Base-by-base conservation (phyloP, 2,113 vertebrate species). In the Cranoglanis bouderius region DNA sequence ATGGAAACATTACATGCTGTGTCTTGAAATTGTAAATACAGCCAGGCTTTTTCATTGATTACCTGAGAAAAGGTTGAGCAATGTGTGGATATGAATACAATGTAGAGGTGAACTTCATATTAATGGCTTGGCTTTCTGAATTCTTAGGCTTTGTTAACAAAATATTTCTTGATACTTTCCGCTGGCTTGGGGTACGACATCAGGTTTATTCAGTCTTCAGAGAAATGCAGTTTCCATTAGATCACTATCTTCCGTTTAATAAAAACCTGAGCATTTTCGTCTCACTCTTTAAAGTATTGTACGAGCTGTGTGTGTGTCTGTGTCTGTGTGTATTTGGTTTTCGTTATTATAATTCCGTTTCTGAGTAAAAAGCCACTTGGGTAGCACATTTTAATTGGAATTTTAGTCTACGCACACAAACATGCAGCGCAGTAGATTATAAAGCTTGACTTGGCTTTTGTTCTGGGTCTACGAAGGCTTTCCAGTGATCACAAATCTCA, bases 401-500 rank as follows among this genome's bases (percentile, higher is more conserved):
- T 81, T 81, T 43, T 81, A 67, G 67, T 57, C 72, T 29, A 29
- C 32, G 77, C 29, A 77, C 46, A 40, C 78, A 49, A 70, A 51
- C 38, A 63, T 21, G n/a, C 63, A 51, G n/a, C 4, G 26, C 63
- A 57, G 81, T 46, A 77, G 63, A 85, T 29, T 32, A 49, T 61
- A 57, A 46, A 63, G 82, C 70, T 78, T 8, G 29, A 63, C 81
- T 57, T 7, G 57, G 57, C 67, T 70, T 85, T 87, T 90, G 89
- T 90, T 77, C 86, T 67, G 38, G 18, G 81, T 77, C 80, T 55
- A 29, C 24, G 61, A 16, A 46, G 77, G 29, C 61, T 70, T 77
- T 63, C 82, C 63, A 26, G 77, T 12, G 72, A 82, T 59, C 92
- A 91, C 91, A 92, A 89, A 90, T 90, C 89, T 92, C 88, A 46